These are phyloP conservation scores for Malachius bipustulatus DNA, from an alignment of 2,888 invertebrate genomes.

Conservation along the genomic window DNA sequence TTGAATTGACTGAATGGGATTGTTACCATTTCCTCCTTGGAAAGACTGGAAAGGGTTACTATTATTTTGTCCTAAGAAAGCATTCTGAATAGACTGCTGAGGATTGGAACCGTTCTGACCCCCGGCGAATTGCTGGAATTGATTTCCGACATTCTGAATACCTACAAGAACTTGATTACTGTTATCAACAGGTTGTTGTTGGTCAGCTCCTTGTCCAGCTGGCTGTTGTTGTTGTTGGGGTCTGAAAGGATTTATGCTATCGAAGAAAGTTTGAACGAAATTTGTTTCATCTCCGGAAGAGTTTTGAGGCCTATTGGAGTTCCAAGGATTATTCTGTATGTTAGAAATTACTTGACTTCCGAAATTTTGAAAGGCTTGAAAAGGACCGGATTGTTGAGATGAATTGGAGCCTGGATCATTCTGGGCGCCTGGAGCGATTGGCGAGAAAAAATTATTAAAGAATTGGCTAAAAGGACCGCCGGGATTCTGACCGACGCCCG, in stretches of 20 bases:
- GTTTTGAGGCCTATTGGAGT: background rate
- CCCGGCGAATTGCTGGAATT: conserved; percentile 4
- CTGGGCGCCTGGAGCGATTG: background rate
- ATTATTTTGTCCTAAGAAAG: too few relatives aligned
- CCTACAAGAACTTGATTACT: conserved; percentile 1
- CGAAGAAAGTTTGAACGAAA: background rate
- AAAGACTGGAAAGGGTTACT: too few relatives aligned
- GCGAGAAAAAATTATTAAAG: too few relatives aligned
- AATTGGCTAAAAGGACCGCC: too few relatives aligned
- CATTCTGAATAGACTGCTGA: background rate
- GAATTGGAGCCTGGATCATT: background rate
- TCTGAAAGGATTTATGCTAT: conserved; percentile 1
- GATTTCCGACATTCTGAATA: conserved; percentile 10
- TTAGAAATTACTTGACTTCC: conserved; percentile 1
- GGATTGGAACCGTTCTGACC: background rate
- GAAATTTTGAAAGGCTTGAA: conserved; percentile 1
- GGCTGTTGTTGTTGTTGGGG: conserved; percentile 2
- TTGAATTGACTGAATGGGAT: conserved; percentile 2
- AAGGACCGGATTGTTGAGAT: background rate
- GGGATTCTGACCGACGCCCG: too few relatives aligned
- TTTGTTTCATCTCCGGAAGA: conserved; percentile 1
- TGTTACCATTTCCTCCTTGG: background rate
- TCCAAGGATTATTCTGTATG: background rate
- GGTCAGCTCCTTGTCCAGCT: background rate
- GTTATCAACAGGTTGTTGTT: too few relatives aligned